These are phyloP conservation scores for Pituophis catenifer DNA, from an alignment of 2,113 vertebrate genomes.

Conservation along the genomic window DNA sequence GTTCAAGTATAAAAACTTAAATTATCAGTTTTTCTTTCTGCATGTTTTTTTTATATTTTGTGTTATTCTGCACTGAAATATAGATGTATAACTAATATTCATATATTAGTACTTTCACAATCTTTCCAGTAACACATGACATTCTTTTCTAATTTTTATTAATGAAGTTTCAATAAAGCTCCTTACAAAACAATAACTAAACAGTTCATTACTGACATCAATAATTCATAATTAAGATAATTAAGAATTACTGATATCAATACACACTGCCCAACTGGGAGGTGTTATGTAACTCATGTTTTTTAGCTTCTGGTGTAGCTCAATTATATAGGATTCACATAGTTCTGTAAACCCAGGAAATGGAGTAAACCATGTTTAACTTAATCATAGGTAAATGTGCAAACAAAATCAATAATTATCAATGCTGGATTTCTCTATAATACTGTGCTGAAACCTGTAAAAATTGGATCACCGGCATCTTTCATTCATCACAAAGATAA, in stretches of 20 bases:
- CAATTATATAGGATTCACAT: not conserved
- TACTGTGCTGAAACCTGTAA: not conserved
- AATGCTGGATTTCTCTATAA: not conserved
- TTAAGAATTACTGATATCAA: not conserved
- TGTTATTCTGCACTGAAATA: not conserved
- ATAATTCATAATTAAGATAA: not conserved
- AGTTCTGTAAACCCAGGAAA: not conserved
- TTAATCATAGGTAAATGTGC: not conserved
- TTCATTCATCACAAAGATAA: not conserved
- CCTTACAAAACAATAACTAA: not conserved
- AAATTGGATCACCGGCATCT: not conserved
- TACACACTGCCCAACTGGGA: not conserved
- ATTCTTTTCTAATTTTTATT: not conserved
- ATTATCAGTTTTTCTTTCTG: not conserved
- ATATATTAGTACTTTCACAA: not conserved
- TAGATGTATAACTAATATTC: not conserved
- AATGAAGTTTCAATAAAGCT: not conserved
- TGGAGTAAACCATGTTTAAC: not conserved
- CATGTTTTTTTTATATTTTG: not conserved
- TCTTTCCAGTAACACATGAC: not conserved
- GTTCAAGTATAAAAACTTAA: not conserved
- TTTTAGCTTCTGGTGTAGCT: not conserved
- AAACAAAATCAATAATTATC: not conserved
- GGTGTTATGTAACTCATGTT: not conserved
- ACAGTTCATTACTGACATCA: not conserved